Evolutionary conservation across 2,113 vertebrate genomes (phyloP), one percentile per base, ranked within the genome.

Genomic region (Macroglossus sobrinus): DNA sequence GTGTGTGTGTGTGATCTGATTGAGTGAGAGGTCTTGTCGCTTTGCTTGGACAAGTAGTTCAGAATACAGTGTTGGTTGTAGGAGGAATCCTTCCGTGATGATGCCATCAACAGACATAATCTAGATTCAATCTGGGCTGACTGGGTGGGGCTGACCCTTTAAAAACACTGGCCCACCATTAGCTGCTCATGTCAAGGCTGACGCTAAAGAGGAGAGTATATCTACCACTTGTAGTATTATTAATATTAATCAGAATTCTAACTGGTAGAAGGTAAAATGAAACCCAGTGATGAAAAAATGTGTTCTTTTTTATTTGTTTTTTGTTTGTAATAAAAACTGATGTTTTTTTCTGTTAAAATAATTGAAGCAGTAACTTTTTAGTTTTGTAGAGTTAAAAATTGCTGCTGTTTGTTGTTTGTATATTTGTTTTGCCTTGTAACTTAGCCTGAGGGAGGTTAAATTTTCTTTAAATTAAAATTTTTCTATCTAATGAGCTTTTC

Each of bases 401-500:
- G 12, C n/a, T 50, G 12, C 61, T 57, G 14, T 55, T 89, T 71
- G 3, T 89, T 71, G 3, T 10, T 68, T 63, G 13, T 4, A 28
- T 43, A 69, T 76, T 63, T 81, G 8, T 75, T 64, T 57, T 16
- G 63, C n/a, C 7, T 35, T 61, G 14, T 69, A 26, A 11, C n/a
- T 72, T 55, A 85, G n/a, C 2, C 40, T 21, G 3, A 30, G 68
- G n/a, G 12, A 38, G 9, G 33, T 64, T 50, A 69, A 30, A 19
- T 55, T 92, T 61, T 75, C 35, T 80, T 50, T n/a, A 75, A 89
- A 84, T 94, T 92, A 64, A 87, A 87, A 55, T 75, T 47, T 68
- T 47, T 9, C 16, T 21, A 50, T 89, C 55, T 55, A 63, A 69
- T 75, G 74, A 40, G 43, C 53, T 89, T 68, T 89, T 86, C 55